phyloP scores from a whole-genome alignment of 1,140 invertebrate genomes.

The Spodoptera litura region DNA sequence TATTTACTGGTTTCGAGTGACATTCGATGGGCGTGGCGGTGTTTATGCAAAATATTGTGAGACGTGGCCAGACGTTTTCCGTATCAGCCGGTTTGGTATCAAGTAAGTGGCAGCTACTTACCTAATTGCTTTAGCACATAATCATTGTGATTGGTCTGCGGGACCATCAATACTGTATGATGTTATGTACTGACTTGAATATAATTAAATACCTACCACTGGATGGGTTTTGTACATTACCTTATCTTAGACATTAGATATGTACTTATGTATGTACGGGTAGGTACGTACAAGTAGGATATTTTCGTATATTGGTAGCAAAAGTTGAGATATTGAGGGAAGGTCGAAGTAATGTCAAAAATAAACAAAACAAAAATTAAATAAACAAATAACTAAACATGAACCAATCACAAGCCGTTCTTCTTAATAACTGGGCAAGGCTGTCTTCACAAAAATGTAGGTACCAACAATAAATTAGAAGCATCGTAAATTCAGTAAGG shows the following conservation, averaged over 20 bases:
- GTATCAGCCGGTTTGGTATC: constrained; percentile 41
- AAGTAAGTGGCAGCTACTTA: constrained; percentile 61
- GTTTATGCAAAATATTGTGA: constrained; percentile 62
- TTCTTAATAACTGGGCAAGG: constrained; percentile 14
- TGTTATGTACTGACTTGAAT: not conserved
- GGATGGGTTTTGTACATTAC: too few relatives aligned
- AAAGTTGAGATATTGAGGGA: too few relatives aligned
- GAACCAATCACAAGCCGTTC: not conserved
- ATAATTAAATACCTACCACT: not conserved
- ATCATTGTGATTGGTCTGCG: constrained; percentile 61
- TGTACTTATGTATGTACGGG: too few relatives aligned
- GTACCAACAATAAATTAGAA: constrained; percentile 72
- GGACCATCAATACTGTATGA: not conserved
- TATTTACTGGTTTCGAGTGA: constrained; percentile 50
- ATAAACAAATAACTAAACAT: not conserved
- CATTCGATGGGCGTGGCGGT: constrained; percentile 62
- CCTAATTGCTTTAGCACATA: constrained; percentile 60
- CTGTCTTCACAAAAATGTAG: constrained; percentile 67
- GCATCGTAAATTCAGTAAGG: constrained; percentile 74
- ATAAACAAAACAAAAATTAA: not conserved
- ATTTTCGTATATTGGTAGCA: too few relatives aligned
- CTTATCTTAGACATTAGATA: too few relatives aligned
- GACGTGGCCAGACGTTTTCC: constrained; percentile 26
- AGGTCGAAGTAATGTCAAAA: too few relatives aligned
- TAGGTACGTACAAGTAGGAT: too few relatives aligned